A percentile compares a stretch with the other conserved stretches of the same genome.
These are phyloP conservation scores for Poeciliopsis infans DNA, from an alignment of 2,797 vertebrate species.

Conservation along the genomic window DNA sequence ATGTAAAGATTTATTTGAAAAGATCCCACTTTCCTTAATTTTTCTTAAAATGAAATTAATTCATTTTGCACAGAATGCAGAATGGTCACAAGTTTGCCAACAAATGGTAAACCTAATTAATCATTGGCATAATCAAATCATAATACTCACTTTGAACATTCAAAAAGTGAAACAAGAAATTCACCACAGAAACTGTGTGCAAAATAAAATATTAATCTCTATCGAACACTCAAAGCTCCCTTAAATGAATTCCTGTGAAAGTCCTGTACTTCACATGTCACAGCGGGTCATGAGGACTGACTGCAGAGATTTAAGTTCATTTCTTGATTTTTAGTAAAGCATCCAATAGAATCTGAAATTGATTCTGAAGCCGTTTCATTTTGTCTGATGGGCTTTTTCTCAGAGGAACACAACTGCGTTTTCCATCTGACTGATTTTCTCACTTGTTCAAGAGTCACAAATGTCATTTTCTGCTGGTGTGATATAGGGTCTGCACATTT, in stretches of 20 bases:
- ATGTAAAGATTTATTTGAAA: too few species aligned
- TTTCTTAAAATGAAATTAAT: too few species aligned
- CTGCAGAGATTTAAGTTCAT: background rate
- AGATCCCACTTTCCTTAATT: too few species aligned
- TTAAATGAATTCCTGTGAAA: background rate
- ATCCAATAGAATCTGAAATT: background rate
- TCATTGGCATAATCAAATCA: background rate
- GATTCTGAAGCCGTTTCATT: background rate
- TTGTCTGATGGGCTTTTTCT: background rate
- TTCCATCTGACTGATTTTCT: background rate
- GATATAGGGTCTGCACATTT: background rate
- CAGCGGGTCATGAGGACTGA: background rate
- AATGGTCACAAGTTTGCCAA: background rate
- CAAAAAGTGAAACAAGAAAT: background rate
- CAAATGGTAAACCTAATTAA: background rate
- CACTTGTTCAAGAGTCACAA: background rate
- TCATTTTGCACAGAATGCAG: too few species aligned
- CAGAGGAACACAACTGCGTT: background rate
- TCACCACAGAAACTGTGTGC: conserved; percentile 8
- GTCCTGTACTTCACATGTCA: background rate
- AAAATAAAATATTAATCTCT: conserved; percentile 18
- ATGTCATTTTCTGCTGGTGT: background rate
- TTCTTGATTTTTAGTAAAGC: background rate
- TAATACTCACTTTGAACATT: background rate
- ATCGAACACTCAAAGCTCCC: conserved; percentile 4